A percentile compares a stretch with the other conserved stretches of the same genome.
phyloP scores from a whole-genome alignment of 2,888 invertebrate genomes.

The Oscheius sp. region DNA sequence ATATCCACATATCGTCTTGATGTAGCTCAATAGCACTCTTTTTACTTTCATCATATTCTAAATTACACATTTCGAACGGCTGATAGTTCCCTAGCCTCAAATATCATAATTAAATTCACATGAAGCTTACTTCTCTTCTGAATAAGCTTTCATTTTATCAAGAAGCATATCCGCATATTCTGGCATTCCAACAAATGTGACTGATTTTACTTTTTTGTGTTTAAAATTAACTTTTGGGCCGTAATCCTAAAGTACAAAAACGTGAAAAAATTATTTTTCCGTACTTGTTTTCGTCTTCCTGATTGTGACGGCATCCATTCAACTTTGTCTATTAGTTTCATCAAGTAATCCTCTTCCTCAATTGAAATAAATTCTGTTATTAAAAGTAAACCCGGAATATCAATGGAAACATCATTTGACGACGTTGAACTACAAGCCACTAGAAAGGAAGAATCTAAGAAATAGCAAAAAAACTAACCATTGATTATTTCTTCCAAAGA shows the following conservation, averaged over 20 bases:
- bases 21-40: conserved; percentile 97
- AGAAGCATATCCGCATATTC: conserved; percentile 75
- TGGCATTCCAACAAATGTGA: conserved; percentile 79
- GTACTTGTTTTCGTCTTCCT: conserved; percentile 86
- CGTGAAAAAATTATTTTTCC: not conserved
- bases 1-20: conserved; percentile 98
- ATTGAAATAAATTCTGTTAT: conserved; percentile 79
- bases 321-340: conserved; percentile 80
- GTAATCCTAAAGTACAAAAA: conserved; percentile 78
- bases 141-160: conserved; percentile 50
- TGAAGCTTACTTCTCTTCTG: conserved; percentile 33
- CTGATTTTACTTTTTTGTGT: conserved; percentile 78
- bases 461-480: conserved; percentile 23
- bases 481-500: conserved; percentile 42
- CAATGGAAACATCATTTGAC: not conserved
- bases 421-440: not conserved
- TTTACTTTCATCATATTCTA: conserved; percentile 82
- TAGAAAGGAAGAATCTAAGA: not conserved
- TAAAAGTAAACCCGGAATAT: conserved; percentile 70
- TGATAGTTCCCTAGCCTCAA: conserved; percentile 55
- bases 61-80: conserved; percentile 87
- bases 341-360: conserved; percentile 79
- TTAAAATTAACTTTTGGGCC: conserved; percentile 99
- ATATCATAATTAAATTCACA: not conserved
- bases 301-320: conserved; percentile 91